Base-by-base conservation (phyloP, 2,113 vertebrate species). In the Zootoca vivipara region DNA sequence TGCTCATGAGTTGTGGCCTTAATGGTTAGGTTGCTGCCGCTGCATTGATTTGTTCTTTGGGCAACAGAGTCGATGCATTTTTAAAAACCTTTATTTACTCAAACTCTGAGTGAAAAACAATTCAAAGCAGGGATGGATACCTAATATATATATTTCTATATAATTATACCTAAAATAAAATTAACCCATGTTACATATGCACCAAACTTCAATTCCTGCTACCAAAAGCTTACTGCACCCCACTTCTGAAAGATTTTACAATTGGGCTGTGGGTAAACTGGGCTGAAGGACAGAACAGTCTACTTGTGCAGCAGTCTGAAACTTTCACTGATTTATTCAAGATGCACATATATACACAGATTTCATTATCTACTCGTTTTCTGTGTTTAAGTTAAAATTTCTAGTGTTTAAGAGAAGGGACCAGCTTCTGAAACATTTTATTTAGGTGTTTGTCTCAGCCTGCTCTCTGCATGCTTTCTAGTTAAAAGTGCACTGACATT, bases 351-450 rank as follows among this genome's bases (percentile, higher is more conserved):
- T 92, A 64, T 77, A 89, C 93, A 95, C 85, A 80, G 88, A 93
- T 94, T 93, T 87, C 95, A 86, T 89, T 91, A 81, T 78, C 82
- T 88, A 83, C 88, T 94, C 85, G 92, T 12, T 24, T 86, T 90
- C 72, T 0, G 0, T 78, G 78, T 72, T 87, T 73, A 46, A 78
- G 82, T 87, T 56, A 72, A 89, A 18, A 67, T 26, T 13, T 3
- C 22, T 80, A 80, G 83, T 78, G 90, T 86, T 67, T 65, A 90
- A 2, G 58, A 92, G 89, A 90, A 89, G 94, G 92, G 85, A 89
- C 52, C 88, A 82, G 33, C 92, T 30, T 8, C 92, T 82, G 86
- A 88, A 79, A 90, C 90, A 74, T 0, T 7, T 16, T 85, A 69
- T 42, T 80, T 0, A 40, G 38, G 13, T 8, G 24, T 88, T 94